phyloP scores from a whole-genome alignment of 2,888 invertebrate species.

The Dyspetes luteomarginatus region DNA sequence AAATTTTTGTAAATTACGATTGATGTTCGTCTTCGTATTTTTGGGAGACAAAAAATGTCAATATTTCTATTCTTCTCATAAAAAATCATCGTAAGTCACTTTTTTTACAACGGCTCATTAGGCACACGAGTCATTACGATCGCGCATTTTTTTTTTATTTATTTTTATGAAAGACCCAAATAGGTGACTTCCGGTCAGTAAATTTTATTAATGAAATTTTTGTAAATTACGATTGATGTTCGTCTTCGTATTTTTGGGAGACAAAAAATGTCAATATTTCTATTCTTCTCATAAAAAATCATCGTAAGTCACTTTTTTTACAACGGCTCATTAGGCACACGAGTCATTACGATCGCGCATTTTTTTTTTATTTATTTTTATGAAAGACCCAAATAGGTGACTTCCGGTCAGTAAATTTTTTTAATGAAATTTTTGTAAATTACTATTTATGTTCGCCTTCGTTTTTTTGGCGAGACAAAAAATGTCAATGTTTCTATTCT shows the following conservation, averaged over 20 bases:
- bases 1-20: too few relatives aligned
- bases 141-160: constrained; percentile 66
- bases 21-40: too few relatives aligned
- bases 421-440: background rate
- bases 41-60: too few relatives aligned
- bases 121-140: constrained; percentile 62
- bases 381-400: constrained; percentile 69
- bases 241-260: too few relatives aligned
- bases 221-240: background rate
- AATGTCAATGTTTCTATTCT: too few relatives aligned
- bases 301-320: constrained; percentile 68
- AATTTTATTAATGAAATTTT: background rate
- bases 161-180: constrained; percentile 68
- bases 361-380: constrained; percentile 60
- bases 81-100: constrained; percentile 57
- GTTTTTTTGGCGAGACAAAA: too few relatives aligned
- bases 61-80: too few relatives aligned
- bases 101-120: constrained; percentile 71
- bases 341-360: constrained; percentile 64
- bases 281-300: too few relatives aligned
- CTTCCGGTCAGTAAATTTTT: constrained; percentile 66
- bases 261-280: too few relatives aligned
- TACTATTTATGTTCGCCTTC: too few relatives aligned
- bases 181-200: constrained; percentile 70
- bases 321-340: constrained; percentile 68